Conservation (phyloP, 2,113 vertebrate genomes). For the Cephalopholis sonnerati region DNA sequence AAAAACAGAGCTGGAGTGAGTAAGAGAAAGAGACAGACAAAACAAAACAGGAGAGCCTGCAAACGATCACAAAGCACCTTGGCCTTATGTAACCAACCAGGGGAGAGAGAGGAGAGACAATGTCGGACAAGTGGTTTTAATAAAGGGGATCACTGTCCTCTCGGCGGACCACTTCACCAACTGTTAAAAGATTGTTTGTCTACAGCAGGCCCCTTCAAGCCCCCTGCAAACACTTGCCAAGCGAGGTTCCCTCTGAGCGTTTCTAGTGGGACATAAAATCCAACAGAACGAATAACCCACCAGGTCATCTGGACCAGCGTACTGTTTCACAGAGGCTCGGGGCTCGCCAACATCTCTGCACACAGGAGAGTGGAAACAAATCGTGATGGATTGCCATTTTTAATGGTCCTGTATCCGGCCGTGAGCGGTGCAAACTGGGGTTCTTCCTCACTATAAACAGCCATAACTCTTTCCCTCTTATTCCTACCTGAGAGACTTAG, state of each 20-base stretch:
- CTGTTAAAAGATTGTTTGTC: constrained; percentile 79
- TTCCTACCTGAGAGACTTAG: constrained; percentile 58
- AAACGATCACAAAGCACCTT: constrained; percentile 76
- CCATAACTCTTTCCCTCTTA: constrained; percentile 42
- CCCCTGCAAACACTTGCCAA: constrained; percentile 59
- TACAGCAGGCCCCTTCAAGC: constrained; percentile 58
- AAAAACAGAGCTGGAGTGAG: constrained; percentile 24
- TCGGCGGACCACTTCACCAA: constrained; percentile 78
- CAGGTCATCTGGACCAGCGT: constrained; percentile 44
- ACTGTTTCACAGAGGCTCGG: constrained; percentile 35
- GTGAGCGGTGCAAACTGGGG: constrained; percentile 31
- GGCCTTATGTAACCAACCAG: constrained; percentile 63
- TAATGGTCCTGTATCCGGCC: constrained; percentile 40
- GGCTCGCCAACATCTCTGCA: constrained; percentile 20
- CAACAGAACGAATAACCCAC: constrained; percentile 55
- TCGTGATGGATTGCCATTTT: constrained; percentile 49
- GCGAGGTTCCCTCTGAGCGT: constrained; percentile 61
- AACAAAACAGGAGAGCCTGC: constrained; percentile 69
- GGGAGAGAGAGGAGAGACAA: constrained; percentile 51
- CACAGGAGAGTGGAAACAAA: constrained; percentile 53
- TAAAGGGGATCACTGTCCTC: constrained; percentile 79
- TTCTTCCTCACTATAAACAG: constrained; percentile 58
- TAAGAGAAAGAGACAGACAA: constrained; percentile 60
- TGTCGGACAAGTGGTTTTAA: constrained; percentile 79
- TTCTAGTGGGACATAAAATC: constrained; percentile 57